phyloP scores from a whole-genome alignment of 1,140 invertebrate genomes.

The Rhizoglyphus robini region DNA sequence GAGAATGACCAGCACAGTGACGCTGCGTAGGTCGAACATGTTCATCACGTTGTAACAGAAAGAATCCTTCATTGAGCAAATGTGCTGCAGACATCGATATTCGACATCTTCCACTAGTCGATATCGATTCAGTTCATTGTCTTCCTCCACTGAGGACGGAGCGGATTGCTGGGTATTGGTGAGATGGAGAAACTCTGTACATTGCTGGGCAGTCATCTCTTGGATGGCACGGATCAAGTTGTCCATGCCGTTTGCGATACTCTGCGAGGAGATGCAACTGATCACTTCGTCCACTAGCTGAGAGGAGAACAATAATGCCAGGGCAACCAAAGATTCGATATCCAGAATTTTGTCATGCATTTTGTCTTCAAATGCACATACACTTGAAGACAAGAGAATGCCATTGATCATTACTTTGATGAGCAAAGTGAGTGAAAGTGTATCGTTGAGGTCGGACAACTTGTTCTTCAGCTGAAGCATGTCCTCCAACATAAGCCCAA shows the following conservation, averaged over 20 bases:
- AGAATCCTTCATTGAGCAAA: not conserved
- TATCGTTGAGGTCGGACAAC: not conserved
- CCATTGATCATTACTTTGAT: not conserved
- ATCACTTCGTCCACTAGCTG: not conserved
- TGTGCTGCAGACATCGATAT: not conserved
- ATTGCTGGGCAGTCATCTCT: not conserved
- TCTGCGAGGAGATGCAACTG: not conserved
- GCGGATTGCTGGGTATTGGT: not conserved
- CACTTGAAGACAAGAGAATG: not conserved
- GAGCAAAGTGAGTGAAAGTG: not conserved
- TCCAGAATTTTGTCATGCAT: not conserved
- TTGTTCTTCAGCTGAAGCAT: not conserved
- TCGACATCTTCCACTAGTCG: not conserved
- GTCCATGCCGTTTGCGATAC: not conserved
- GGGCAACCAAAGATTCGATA: not conserved
- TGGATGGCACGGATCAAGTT: constrained; percentile 15
- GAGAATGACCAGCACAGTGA: not conserved
- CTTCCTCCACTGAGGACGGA: not conserved
- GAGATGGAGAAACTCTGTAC: not conserved
- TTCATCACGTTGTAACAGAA: not conserved
- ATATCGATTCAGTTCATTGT: not conserved
- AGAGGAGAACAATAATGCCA: not conserved
- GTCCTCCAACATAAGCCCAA: not conserved
- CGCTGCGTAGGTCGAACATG: not conserved
- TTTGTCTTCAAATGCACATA: not conserved